Base-by-base conservation (phyloP, 1,140 invertebrate species). In the Carcinoscorpius rotundicauda region DNA sequence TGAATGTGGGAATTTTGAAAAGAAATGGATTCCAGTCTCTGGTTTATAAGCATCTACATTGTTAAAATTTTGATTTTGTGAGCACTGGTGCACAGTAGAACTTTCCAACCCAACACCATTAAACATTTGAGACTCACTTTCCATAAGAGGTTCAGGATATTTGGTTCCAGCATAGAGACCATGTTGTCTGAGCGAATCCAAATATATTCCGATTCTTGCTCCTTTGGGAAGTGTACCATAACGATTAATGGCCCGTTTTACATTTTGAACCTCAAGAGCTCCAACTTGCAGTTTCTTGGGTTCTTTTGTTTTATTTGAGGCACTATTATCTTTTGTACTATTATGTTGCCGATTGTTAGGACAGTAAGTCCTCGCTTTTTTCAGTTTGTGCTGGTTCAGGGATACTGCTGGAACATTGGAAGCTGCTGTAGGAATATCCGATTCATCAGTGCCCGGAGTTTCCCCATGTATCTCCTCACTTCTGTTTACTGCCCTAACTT, bases 201-300 rank as follows among this genome's bases (percentile, higher is more conserved):
- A 78, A 76, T 94, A 98, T 0, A 93, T 93, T 6, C 93, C 93
- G 69, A 97, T 97, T 55, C 94, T 82, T 5, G 92, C 91, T 60
- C 90, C 93, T 79, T 98, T 99, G 0, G 95, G 95, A 66, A 94
- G 75, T 8, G 96, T 98, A 4, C 95, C 95, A 76, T 97, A 98
- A 48, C 92, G 84, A 78, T 93, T 96, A 64, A 97, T 97, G 5
- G 93, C 93, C 70, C 91, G 85, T 73, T 94, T 91, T 62, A 98
- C 93, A 82, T 97, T 97, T 78, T 96, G 91, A 68, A 96, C 93
- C 79, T 97, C 95, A 66, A 98, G 80, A 10, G 93, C 89, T 68
- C 89, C 91, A 64, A 94, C 88, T 61, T 81, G 80, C 29, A 89
- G 84, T 69, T 83, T 81, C 78, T 68, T 71, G 5, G 58, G 57